Evolutionary conservation across 1,140 invertebrate genomes (phyloP).

Genomic region (Wasmannia auropunctata): DNA sequence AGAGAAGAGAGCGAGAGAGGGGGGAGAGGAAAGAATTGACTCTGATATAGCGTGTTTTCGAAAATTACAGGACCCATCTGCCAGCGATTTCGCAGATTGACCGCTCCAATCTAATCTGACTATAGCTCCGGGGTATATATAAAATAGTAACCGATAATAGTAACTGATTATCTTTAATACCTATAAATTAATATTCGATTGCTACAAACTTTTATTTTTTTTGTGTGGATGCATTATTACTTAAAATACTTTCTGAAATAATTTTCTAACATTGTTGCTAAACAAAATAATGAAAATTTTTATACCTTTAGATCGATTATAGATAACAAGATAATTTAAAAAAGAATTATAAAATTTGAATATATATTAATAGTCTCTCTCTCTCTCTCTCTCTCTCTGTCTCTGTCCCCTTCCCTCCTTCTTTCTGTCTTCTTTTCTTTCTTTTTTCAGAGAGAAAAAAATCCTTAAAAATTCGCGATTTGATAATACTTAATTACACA

Average conservation of each 20-base stretch:
- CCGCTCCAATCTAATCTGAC: slow-evolving; percentile 18
- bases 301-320: neutral
- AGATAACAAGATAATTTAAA: neutral
- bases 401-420: too few species aligned
- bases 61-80: slow-evolving; percentile 50
- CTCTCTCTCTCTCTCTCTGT: neutral
- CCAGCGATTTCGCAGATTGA: slow-evolving; percentile 15
- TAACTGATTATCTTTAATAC: neutral
- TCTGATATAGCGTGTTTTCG: slow-evolving; percentile 48
- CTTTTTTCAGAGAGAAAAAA: too few species aligned
- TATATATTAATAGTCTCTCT: neutral
- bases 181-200: neutral
- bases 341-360: neutral
- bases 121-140: slow-evolving; percentile 22
- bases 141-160: too few species aligned
- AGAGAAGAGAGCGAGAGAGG: neutral
- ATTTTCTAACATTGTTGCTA: neutral
- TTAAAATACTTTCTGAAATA: neutral
- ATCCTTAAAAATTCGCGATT: too few species aligned
- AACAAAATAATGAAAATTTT: neutral
- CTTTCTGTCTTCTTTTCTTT: too few species aligned
- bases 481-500: neutral
- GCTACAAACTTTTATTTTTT: neutral
- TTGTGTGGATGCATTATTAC: neutral
- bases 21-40: neutral